Evolutionary conservation across 1,140 invertebrate genomes (phyloP).

Genomic region (Calephelis virginiensis): DNA sequence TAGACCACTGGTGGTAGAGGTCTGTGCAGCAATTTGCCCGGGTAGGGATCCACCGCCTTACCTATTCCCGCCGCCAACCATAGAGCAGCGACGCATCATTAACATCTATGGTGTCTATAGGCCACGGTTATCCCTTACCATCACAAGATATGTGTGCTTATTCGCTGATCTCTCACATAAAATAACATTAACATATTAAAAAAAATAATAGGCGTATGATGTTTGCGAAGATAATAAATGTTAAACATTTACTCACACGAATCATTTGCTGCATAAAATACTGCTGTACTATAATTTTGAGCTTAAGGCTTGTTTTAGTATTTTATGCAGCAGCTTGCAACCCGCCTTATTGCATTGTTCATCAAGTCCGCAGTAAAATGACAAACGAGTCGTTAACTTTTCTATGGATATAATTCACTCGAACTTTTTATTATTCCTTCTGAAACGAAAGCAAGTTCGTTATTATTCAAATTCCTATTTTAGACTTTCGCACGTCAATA

Average conservation of each 20-base stretch:
- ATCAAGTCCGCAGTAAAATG: constrained; percentile 48
- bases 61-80: no score
- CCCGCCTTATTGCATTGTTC: constrained; percentile 42
- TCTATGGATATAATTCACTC: constrained; percentile 50
- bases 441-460: constrained; percentile 7
- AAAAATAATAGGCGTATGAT: neutral
- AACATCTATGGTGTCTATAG: no score
- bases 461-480: neutral
- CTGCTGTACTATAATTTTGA: constrained; percentile 16
- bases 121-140: no score
- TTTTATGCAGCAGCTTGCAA: constrained; percentile 1
- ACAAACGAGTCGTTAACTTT: constrained; percentile 48
- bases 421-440: constrained; percentile 30
- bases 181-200: no score
- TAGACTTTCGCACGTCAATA: no score
- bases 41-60: no score
- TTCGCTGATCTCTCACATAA: no score
- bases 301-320: constrained; percentile 33
- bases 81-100: no score
- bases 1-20: no score
- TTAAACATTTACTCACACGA: constrained; percentile 1
- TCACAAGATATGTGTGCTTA: no score
- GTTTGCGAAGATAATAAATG: neutral
- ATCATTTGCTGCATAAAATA: constrained; percentile 8
- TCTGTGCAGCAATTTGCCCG: no score